These are phyloP conservation scores for Glyptemys insculpta DNA, from an alignment of 2,797 vertebrate genomes.

Conservation along the genomic window DNA sequence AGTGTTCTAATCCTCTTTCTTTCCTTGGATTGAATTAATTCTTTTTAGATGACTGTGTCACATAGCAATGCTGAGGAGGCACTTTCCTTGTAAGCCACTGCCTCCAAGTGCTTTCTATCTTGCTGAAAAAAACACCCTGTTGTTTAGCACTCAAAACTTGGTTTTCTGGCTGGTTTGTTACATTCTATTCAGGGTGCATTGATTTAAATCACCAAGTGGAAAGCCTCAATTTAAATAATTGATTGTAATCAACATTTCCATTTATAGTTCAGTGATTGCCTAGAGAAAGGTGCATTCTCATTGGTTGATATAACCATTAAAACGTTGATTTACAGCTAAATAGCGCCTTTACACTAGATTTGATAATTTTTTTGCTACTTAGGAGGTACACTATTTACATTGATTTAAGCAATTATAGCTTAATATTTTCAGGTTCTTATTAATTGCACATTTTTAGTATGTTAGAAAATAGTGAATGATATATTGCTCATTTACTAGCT, in stretches of 20 bases:
- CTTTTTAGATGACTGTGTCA: not conserved
- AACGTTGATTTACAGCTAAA: not conserved
- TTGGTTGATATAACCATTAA: not conserved
- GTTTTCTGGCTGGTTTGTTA: not conserved
- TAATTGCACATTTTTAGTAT: not conserved
- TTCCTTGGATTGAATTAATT: fast-evolving
- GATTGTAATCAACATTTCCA: not conserved
- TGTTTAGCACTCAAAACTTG: not conserved
- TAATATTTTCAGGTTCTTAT: not conserved
- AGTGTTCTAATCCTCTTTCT: not conserved
- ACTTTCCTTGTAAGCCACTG: not conserved
- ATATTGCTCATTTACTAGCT: not conserved
- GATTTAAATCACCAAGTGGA: not conserved
- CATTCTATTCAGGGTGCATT: not conserved
- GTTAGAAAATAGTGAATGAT: not conserved
- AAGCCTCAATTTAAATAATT: not conserved
- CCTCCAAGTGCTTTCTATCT: not conserved
- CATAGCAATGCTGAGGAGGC: fast-evolving
- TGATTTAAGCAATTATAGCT: not conserved
- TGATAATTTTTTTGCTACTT: not conserved
- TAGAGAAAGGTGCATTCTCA: not conserved
- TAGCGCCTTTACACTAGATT: not conserved
- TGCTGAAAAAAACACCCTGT: no score
- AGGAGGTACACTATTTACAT: not conserved
- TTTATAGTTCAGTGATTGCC: not conserved